Evolutionary conservation across 2,797 vertebrate genomes (phyloP).

Genomic region (Valencia hispanica): DNA sequence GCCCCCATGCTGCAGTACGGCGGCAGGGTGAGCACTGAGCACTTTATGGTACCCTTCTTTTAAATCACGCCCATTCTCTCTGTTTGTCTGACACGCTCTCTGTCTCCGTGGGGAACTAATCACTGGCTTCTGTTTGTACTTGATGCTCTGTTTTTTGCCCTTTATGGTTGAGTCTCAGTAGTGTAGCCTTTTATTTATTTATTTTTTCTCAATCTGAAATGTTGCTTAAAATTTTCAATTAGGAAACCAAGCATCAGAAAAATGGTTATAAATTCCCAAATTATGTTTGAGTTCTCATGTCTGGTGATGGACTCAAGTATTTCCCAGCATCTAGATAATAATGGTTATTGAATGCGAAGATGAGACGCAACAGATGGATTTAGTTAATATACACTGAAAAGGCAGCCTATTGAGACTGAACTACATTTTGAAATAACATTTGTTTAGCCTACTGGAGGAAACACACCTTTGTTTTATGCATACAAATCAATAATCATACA

Average conservation of each 20-base stretch:
- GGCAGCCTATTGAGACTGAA: conserved; percentile 58
- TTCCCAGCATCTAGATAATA: not conserved
- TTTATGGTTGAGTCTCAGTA: conserved; percentile 56
- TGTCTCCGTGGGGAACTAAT: conserved; percentile 66
- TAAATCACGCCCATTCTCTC: conserved; percentile 80
- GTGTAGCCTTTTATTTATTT: conserved; percentile 17
- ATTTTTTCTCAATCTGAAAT: not conserved
- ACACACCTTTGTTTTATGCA: conserved; percentile 14
- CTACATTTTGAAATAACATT: conserved; percentile 62
- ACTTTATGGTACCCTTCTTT: conserved; percentile 83
- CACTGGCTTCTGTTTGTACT: conserved; percentile 60
- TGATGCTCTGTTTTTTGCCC: conserved; percentile 26
- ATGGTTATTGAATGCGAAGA: not conserved
- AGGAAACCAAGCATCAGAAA: not conserved
- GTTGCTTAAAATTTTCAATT: not conserved
- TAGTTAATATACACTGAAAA: not conserved
- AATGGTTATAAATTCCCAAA: not conserved
- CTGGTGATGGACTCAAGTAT: not conserved
- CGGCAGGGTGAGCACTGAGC: conserved; percentile 93
- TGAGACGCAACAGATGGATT: not conserved
- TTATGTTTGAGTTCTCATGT: not conserved
- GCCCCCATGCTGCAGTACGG: conserved; percentile 99
- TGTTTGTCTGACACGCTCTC: conserved; percentile 69
- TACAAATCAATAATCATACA: conserved; percentile 3
- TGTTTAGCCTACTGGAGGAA: conserved; percentile 22